Percentiles rank a stretch among this genome's conserved stretches.
Evolutionary conservation across 2,113 vertebrate genomes (phyloP).

Genomic region (Anser cygnoides): DNA sequence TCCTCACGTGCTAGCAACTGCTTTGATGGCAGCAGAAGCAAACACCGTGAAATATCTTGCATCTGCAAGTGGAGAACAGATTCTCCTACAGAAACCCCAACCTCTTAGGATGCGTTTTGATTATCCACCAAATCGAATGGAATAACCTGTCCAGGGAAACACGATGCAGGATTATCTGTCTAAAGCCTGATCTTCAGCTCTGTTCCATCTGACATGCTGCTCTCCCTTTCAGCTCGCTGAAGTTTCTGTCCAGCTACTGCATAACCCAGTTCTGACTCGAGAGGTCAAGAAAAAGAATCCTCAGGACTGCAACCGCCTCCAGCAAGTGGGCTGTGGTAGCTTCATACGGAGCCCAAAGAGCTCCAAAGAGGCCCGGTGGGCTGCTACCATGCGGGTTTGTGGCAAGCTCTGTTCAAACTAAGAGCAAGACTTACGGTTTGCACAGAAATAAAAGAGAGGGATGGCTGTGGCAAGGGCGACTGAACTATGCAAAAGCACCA

Average conservation of each 20-base stretch:
- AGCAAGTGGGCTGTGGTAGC: background rate
- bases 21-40: background rate
- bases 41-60: background rate
- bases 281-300: background rate
- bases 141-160: background rate
- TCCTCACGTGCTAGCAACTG: background rate
- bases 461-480: background rate
- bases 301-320: background rate
- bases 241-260: background rate
- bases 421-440: background rate
- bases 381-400: background rate
- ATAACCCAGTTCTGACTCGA: background rate
- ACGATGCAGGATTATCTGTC: background rate
- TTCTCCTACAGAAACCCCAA: background rate
- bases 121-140: background rate
- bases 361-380: background rate
- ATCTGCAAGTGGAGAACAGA: background rate
- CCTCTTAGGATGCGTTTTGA: background rate
- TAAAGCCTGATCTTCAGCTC: background rate
- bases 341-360: background rate
- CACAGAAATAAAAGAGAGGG: background rate
- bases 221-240: background rate
- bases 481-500: accelerated
- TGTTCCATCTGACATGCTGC: background rate
- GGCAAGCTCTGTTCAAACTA: background rate